These are phyloP conservation scores for Drosophila parthenogenetica DNA, from an alignment of 2,888 invertebrate genomes.

Conservation along the genomic window DNA sequence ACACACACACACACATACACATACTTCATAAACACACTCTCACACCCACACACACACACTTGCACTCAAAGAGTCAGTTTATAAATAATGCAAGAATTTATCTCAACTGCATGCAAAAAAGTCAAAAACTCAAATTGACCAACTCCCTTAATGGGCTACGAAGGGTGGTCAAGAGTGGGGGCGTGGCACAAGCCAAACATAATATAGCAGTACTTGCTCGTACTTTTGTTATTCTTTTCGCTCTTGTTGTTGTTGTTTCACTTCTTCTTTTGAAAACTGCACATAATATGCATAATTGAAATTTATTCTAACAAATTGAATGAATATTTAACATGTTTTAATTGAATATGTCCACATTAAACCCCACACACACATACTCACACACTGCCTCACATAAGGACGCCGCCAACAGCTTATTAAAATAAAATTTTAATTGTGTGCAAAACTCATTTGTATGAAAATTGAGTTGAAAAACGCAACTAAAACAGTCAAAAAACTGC, in stretches of 20 bases:
- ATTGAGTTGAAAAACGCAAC: not conserved
- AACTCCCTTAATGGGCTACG: slow-evolving; percentile 12
- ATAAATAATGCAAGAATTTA: slow-evolving; percentile 65
- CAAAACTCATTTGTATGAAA: slow-evolving; percentile 40
- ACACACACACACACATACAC: not conserved
- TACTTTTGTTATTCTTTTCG: not conserved
- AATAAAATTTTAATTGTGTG: slow-evolving; percentile 25
- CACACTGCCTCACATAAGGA: not conserved
- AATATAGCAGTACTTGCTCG: not conserved
- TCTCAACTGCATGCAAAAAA: slow-evolving; percentile 28
- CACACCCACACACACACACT: not conserved
- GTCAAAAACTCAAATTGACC: slow-evolving; percentile 37
- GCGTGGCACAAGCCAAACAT: not conserved
- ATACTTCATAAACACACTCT: not conserved
- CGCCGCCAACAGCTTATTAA: slow-evolving; percentile 52
- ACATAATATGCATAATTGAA: slow-evolving; percentile 70
- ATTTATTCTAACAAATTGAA: slow-evolving; percentile 64
- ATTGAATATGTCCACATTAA: slow-evolving; percentile 58
- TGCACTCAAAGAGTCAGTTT: slow-evolving; percentile 26
- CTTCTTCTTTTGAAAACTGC: not conserved
- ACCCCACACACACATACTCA: not conserved
- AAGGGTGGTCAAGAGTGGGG: not conserved
- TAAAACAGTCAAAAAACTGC: not conserved
- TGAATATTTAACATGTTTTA: slow-evolving; percentile 69
- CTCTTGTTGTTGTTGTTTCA: slow-evolving; percentile 8